These are phyloP conservation scores for Mobula birostris DNA, from an alignment of 2,113 vertebrate species.

Conservation along the genomic window DNA sequence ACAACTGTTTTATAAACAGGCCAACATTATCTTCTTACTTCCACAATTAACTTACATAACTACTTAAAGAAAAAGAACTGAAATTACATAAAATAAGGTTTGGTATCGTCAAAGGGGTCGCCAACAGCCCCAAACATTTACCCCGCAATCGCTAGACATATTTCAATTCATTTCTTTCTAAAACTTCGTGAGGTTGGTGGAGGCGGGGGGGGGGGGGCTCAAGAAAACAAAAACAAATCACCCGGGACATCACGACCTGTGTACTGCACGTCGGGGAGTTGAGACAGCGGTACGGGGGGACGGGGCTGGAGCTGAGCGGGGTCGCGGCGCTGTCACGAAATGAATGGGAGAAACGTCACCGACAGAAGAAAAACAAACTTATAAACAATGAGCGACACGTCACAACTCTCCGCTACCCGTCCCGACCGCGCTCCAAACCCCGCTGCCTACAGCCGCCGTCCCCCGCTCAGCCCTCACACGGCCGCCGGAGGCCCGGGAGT, in stretches of 20 bases:
- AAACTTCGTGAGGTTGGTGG: neutral
- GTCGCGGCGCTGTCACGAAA: neutral
- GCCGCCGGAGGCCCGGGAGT: too few relatives aligned
- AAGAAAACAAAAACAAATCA: neutral
- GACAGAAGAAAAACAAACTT: neutral
- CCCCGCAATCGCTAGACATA: neutral
- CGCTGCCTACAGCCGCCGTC: too few relatives aligned
- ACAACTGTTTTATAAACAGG: neutral
- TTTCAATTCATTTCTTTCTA: neutral
- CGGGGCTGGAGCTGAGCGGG: neutral
- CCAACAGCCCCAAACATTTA: neutral
- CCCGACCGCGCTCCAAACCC: neutral
- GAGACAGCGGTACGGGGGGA: too few relatives aligned
- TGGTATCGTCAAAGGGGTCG: neutral
- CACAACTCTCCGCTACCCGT: neutral
- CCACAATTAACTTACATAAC: neutral
- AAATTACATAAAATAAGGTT: neutral
- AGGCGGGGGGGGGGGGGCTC: too few relatives aligned
- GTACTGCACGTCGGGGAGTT: too few relatives aligned
- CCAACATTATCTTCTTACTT: neutral
- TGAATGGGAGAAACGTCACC: constrained; percentile 20
- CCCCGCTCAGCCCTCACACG: neutral
- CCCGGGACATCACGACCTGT: neutral
- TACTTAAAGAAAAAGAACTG: neutral
- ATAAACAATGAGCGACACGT: constrained; percentile 15